Conservation (phyloP, 2,888 invertebrate species). For the Pseudolycoriella hygida region DNA sequence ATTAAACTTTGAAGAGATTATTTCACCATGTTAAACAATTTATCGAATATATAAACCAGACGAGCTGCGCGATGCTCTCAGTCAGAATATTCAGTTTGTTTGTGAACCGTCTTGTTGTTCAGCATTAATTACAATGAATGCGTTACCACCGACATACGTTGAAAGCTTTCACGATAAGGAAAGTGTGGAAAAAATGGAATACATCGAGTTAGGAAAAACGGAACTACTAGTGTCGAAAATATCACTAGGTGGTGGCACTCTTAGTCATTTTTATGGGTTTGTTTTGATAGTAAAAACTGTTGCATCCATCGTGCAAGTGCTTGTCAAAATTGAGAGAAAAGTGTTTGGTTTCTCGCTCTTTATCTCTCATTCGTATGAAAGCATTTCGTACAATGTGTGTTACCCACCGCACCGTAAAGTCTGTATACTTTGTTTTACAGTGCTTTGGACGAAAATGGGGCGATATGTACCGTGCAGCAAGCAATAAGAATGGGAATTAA, state of each 20-base stretch:
- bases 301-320: too few species aligned
- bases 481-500: constrained; percentile 69
- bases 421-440: constrained; percentile 25
- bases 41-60: too few species aligned
- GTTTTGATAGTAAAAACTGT: too few species aligned
- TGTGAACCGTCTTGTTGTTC: too few species aligned
- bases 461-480: constrained; percentile 46
- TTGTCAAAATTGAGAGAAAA: too few species aligned
- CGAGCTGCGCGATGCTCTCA: too few species aligned
- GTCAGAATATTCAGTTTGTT: too few species aligned
- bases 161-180: constrained; percentile 44
- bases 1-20: too few species aligned
- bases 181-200: constrained; percentile 48
- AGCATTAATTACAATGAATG: too few species aligned
- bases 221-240: constrained; percentile 51
- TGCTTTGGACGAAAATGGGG: constrained; percentile 42
- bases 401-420: background rate
- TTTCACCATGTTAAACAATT: too few species aligned
- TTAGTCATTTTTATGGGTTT: constrained; percentile 58
- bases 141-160: constrained; percentile 40
- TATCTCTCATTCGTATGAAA: background rate
- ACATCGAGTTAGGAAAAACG: constrained; percentile 54
- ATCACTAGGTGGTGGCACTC: constrained; percentile 56
- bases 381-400: background rate
- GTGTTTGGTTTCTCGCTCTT: too few species aligned